A percentile compares a stretch with the other conserved stretches of the same genome.
Evolutionary conservation across 2,888 invertebrate species (phyloP).

Genomic region (Drosophila vallismaia): DNA sequence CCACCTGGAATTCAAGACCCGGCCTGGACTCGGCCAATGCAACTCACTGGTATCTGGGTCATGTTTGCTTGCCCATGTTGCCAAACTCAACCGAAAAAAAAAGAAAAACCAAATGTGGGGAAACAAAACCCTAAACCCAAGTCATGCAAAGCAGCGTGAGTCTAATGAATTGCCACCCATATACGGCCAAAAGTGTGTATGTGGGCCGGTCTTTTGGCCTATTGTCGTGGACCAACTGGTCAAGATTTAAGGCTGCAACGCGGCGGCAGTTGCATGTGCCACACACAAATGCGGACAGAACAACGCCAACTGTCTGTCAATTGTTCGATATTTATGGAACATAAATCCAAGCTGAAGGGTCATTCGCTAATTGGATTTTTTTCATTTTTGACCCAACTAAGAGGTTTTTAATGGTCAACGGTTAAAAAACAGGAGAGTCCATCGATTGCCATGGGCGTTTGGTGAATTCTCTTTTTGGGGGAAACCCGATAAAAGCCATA

Average conservation of each 20-base stretch:
- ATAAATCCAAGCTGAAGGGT: slow-evolving; percentile 45
- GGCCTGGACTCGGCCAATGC: slow-evolving; percentile 19
- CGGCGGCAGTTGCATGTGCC: slow-evolving; percentile 54
- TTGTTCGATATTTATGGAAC: slow-evolving; percentile 42
- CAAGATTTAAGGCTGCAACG: slow-evolving; percentile 34
- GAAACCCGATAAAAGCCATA: neutral
- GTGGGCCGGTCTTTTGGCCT: slow-evolving; percentile 17
- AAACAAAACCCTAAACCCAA: slow-evolving; percentile 48
- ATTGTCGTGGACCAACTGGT: slow-evolving; percentile 56
- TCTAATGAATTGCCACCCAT: slow-evolving; percentile 69
- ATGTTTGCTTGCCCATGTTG: slow-evolving; percentile 66
- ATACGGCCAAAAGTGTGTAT: slow-evolving; percentile 20
- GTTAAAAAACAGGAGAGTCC: slow-evolving; percentile 11
- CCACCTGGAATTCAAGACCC: slow-evolving; percentile 5
- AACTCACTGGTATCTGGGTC: slow-evolving; percentile 66
- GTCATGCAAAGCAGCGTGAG: slow-evolving; percentile 75
- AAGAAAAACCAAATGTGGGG: slow-evolving; percentile 11
- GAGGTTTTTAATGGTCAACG: slow-evolving; percentile 3
- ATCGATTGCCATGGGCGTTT: neutral
- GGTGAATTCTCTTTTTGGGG: neutral
- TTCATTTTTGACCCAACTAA: neutral
- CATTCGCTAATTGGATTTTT: slow-evolving; percentile 42
- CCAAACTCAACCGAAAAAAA: slow-evolving; percentile 16
- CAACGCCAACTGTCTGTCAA: slow-evolving; percentile 40
- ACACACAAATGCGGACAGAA: slow-evolving; percentile 34